These are phyloP conservation scores for Tarsius wallacei DNA, from an alignment of 2,797 vertebrate species.

Conservation along the genomic window DNA sequence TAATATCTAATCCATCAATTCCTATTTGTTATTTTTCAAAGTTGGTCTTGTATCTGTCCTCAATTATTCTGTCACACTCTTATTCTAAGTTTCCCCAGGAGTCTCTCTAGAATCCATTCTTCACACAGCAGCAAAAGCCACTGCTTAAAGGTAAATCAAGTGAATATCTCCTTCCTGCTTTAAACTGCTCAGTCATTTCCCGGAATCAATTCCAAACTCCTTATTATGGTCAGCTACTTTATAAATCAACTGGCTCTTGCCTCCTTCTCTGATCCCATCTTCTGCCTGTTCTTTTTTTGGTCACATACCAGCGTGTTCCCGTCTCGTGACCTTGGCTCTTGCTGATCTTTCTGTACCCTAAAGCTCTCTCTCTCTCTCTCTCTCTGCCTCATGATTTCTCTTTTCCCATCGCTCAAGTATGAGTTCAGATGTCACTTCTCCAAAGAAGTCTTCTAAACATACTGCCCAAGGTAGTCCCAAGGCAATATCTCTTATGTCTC, in stretches of 20 bases:
- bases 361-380: background rate
- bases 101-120: slow-evolving; percentile 29
- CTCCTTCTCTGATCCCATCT: slow-evolving; percentile 16
- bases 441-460: background rate
- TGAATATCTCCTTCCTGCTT: background rate
- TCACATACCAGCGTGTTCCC: background rate
- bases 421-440: background rate
- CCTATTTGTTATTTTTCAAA: background rate
- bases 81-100: background rate
- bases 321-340: background rate
- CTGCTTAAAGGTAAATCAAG: slow-evolving; percentile 25
- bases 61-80: slow-evolving; percentile 13
- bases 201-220: slow-evolving; percentile 19
- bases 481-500: background rate
- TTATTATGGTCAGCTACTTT: background rate
- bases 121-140: background rate
- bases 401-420: background rate
- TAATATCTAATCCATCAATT: slow-evolving; percentile 7
- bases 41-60: background rate
- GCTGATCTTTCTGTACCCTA: background rate
- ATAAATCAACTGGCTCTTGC: background rate
- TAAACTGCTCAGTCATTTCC: background rate
- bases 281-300: background rate
- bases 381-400: background rate
- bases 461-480: background rate